A percentile compares a stretch with the other conserved stretches of the same genome.
These are phyloP conservation scores for Plusia festucae DNA, from an alignment of 2,888 invertebrate genomes.

Conservation along the genomic window DNA sequence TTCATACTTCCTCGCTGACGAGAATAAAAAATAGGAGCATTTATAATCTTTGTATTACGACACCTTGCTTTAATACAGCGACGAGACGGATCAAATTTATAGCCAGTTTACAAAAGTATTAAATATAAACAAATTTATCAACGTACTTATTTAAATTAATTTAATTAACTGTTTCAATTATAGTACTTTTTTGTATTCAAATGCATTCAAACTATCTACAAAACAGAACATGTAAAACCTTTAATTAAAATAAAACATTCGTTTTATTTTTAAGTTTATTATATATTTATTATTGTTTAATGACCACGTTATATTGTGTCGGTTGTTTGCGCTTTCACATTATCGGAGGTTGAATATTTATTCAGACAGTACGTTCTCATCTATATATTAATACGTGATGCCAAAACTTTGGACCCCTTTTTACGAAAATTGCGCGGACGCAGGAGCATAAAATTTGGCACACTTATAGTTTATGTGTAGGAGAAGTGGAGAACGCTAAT, in stretches of 20 bases:
- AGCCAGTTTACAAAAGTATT: neutral
- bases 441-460: too few relatives aligned
- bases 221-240: neutral
- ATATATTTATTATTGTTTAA: neutral
- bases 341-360: neutral
- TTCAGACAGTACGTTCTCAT: neutral
- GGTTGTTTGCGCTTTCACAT: neutral
- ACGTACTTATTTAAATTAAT: neutral
- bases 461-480: too few relatives aligned
- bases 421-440: too few relatives aligned
- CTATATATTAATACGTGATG: too few relatives aligned
- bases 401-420: too few relatives aligned
- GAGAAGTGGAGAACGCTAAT: too few relatives aligned
- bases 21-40: conserved; percentile 34
- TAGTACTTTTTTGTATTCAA: too few relatives aligned
- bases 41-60: conserved; percentile 8
- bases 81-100: neutral
- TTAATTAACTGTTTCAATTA: neutral
- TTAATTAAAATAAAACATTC: neutral
- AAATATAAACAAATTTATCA: neutral
- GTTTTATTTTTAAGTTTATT: neutral
- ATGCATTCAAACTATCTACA: neutral
- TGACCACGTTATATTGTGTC: neutral
- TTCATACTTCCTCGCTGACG: conserved; percentile 52
- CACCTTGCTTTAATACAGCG: conserved; percentile 10